A percentile compares a stretch with the other conserved stretches of the same genome.
Conservation (phyloP, 1,140 invertebrate species). For the Papilio helenus region DNA sequence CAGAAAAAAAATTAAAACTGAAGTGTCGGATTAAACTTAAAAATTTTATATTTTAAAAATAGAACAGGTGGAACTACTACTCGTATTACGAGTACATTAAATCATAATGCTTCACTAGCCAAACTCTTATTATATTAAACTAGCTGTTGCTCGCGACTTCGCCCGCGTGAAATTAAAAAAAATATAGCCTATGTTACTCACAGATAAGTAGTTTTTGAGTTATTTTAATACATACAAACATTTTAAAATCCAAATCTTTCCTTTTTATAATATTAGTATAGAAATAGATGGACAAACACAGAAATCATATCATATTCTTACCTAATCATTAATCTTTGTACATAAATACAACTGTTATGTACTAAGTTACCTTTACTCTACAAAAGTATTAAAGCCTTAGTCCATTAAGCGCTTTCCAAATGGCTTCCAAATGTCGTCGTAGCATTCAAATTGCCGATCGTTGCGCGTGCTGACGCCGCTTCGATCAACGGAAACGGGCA, state of each 20-base stretch:
- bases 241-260: too few relatives aligned
- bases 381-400: background rate
- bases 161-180: too few relatives aligned
- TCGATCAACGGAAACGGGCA: constrained; percentile 26
- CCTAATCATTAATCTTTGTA: background rate
- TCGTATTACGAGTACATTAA: too few relatives aligned
- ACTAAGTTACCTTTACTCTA: background rate
- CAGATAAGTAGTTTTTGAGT: too few relatives aligned
- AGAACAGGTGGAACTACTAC: background rate
- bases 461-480: background rate
- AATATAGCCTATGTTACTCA: too few relatives aligned
- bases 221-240: too few relatives aligned
- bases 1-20: background rate
- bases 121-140: too few relatives aligned
- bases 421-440: constrained; percentile 10
- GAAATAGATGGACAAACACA: too few relatives aligned
- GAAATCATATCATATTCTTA: too few relatives aligned
- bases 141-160: too few relatives aligned
- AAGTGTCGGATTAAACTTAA: background rate
- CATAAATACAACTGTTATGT: background rate
- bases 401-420: constrained; percentile 14
- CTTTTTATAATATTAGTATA: too few relatives aligned
- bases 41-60: background rate
- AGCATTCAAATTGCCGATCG: constrained; percentile 21
- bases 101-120: too few relatives aligned